Percentiles rank a stretch among this genome's conserved stretches.
phyloP scores from a whole-genome alignment of 2,888 invertebrate genomes.

The Stictocephala bisonia region DNA sequence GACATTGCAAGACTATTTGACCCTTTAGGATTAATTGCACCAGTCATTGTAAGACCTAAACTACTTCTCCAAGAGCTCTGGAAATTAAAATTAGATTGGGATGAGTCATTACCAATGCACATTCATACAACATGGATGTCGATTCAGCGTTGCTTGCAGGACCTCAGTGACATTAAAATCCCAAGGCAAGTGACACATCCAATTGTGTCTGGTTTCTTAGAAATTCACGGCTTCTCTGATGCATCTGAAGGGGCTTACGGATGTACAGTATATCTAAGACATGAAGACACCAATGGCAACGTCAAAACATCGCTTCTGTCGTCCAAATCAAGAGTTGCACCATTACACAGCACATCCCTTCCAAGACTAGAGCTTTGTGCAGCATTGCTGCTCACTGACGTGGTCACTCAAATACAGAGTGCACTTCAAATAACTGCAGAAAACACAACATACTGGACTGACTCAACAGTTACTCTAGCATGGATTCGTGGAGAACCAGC shows the following conservation, averaged over 20 bases:
- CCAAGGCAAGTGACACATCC: slow-evolving; percentile 9
- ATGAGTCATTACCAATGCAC: too few species aligned
- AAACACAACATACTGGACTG: slow-evolving; percentile 24
- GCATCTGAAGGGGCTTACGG: slow-evolving; percentile 12
- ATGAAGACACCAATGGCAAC: slow-evolving; percentile 6
- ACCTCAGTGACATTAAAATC: too few species aligned
- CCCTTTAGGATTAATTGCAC: too few species aligned
- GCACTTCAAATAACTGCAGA: not conserved
- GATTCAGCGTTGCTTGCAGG: too few species aligned
- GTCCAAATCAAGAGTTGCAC: slow-evolving; percentile 9
- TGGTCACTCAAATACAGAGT: not conserved
- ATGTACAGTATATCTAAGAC: not conserved
- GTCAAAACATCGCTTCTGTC: not conserved
- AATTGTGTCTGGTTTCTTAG: not conserved
- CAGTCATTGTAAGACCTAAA: too few species aligned
- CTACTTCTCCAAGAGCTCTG: too few species aligned
- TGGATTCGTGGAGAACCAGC: slow-evolving; percentile 45
- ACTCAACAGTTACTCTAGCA: slow-evolving; percentile 1
- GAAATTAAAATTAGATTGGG: too few species aligned
- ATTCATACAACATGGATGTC: too few species aligned
- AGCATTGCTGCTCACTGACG: not conserved
- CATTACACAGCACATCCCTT: slow-evolving; percentile 13
- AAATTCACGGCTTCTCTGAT: slow-evolving; percentile 18
- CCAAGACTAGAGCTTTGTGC: slow-evolving; percentile 18
- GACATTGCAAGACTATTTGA: too few species aligned